These are phyloP conservation scores for Rhabdophis nuchalis DNA, from an alignment of 2,797 vertebrate species.

Conservation along the genomic window DNA sequence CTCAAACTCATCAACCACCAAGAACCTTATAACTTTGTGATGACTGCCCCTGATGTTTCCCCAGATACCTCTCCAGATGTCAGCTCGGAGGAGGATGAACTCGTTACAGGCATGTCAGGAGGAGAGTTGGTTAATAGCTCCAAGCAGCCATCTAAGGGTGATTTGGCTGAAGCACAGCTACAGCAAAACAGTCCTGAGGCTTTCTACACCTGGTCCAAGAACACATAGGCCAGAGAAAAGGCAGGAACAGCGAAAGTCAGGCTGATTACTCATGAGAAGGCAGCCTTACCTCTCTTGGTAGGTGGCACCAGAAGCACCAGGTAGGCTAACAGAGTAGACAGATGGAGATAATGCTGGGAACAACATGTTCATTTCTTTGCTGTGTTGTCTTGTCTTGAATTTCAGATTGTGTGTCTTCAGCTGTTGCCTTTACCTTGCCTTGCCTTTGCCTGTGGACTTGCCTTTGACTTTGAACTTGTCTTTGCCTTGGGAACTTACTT, in stretches of 20 bases:
- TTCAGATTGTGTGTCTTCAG: not conserved
- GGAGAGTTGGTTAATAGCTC: too few relatives aligned
- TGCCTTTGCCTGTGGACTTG: not conserved
- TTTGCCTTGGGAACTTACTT: not conserved
- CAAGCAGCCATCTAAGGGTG: not conserved
- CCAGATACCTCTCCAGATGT: not conserved
- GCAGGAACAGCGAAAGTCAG: not conserved
- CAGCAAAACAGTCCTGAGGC: not conserved
- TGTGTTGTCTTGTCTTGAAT: not conserved
- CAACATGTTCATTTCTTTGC: not conserved
- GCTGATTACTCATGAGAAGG: not conserved
- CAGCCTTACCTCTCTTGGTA: not conserved
- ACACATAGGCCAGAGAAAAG: not conserved
- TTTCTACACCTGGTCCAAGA: not conserved
- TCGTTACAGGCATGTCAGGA: too few relatives aligned
- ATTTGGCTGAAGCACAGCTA: not conserved
- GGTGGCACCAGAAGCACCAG: not conserved
- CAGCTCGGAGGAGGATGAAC: too few relatives aligned
- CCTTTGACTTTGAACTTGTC: not conserved
- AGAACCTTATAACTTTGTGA: not conserved
- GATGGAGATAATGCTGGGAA: not conserved
- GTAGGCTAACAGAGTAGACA: not conserved
- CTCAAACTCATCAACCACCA: not conserved
- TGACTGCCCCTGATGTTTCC: not conserved
- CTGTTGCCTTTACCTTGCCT: not conserved